Evolutionary conservation across 1,140 invertebrate species (phyloP).

Genomic region (Apis laboriosa): DNA sequence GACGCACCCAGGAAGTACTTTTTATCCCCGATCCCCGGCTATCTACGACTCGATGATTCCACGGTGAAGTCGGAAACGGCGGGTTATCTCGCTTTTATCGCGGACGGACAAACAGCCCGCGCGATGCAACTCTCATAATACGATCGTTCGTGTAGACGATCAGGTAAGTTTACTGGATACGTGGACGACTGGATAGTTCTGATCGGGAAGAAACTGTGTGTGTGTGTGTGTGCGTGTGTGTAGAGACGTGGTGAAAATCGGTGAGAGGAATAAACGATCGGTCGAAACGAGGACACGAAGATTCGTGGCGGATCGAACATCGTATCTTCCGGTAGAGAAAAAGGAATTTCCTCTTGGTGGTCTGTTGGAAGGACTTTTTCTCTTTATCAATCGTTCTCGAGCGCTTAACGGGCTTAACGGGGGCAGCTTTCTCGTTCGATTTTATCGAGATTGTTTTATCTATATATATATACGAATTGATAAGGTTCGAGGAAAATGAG

Average conservation of each 20-base stretch:
- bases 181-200: not conserved
- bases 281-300: not conserved
- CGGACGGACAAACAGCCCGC: slow-evolving; percentile 25
- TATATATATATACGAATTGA: not conserved
- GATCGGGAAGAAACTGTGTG: not conserved
- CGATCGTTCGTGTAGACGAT: not conserved
- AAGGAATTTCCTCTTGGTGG: not conserved
- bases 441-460: not conserved
- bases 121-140: not conserved
- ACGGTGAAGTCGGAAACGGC: slow-evolving; percentile 49
- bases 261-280: not conserved
- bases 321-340: not conserved
- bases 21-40: slow-evolving; percentile 47
- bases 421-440: not conserved
- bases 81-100: slow-evolving; percentile 55
- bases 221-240: too few species aligned
- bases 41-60: slow-evolving; percentile 50
- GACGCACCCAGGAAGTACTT: slow-evolving; percentile 53
- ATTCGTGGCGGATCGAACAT: slow-evolving; percentile 1
- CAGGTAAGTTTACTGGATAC: not conserved
- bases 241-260: not conserved
- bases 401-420: not conserved
- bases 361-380: not conserved
- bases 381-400: not conserved
- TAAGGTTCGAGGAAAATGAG: not conserved